phyloP scores from a whole-genome alignment of 2,797 vertebrate genomes.

The Coregonus ussuriensis region DNA sequence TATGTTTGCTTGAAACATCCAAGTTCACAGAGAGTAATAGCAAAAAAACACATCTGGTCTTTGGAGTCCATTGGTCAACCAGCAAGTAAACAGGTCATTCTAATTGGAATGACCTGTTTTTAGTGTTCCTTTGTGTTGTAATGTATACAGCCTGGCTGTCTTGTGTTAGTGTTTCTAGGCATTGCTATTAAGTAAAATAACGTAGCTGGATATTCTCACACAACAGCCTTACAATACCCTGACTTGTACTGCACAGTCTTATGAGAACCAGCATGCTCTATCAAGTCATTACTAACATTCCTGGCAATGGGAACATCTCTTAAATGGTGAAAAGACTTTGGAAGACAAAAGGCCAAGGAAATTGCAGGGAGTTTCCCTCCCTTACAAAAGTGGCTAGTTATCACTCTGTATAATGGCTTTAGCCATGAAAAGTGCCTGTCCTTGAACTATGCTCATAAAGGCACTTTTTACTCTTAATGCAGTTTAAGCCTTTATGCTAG shows the following conservation, averaged over 20 bases:
- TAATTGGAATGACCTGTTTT: neutral
- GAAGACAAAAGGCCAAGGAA: conserved; percentile 1
- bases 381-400: neutral
- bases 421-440: conserved; percentile 5
- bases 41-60: conserved; percentile 12
- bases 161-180: conserved; percentile 33
- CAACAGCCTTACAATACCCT: conserved; percentile 57
- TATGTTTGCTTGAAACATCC: conserved; percentile 37
- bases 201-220: conserved; percentile 46
- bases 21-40: conserved; percentile 9
- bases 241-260: conserved; percentile 65
- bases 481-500: neutral
- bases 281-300: conserved; percentile 60
- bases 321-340: conserved; percentile 10
- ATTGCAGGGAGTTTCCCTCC: neutral
- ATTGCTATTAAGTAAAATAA: conserved; percentile 36
- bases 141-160: conserved; percentile 9
- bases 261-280: conserved; percentile 58
- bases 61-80: neutral
- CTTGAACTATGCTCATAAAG: neutral
- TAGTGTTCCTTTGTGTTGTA: neutral
- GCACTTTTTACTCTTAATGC: neutral
- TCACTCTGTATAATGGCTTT: neutral
- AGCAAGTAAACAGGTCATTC: conserved; percentile 5
- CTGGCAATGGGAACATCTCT: conserved; percentile 10